Base-by-base conservation (phyloP, 2,888 invertebrate species). In the Plebejus anna region DNA sequence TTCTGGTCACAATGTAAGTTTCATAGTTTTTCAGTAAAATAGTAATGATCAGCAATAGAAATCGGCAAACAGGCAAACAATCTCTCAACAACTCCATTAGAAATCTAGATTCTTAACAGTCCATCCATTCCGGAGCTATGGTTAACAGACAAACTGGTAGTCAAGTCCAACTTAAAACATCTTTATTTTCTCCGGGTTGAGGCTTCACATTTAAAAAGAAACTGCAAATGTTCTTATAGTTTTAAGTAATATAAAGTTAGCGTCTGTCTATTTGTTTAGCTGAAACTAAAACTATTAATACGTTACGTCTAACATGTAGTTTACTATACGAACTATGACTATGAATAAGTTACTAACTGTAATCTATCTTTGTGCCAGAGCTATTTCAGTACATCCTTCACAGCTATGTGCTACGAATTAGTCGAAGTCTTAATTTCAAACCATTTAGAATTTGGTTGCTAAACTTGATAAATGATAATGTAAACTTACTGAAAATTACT, bases 1-100 rank as follows among this genome's bases (percentile, higher is more conserved):
- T 87, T 93, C 80, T 89, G 88, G 84, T 88, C 87, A 76, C 88
- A 90, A 82, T 92, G 94, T 94, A 83, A 92, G 93, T 92, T 78
- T 75, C 55, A 13, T 38, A 70, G 73, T 22, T 70, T 4, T 47
- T 47, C 9, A 42, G 9, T 42, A 32, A 61, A 22, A 28, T 7
- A 61, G 61, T 59, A 59, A 13, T n/a, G 4, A 59, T 13, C 22
- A 22, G n/a, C 51, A 51, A 51, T 51, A 51, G 32, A 32, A 32
- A 22, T 22, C 22, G 22, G 22, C 22, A 22, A 22, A 22, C 22
- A 22, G 32, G 32, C 32, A 32, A 32, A 32, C 32, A 32, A 32
- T 32, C 32, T 32, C 2, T 32, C 32, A 32, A 32, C 32, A 1
- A 32, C 32, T 32, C 32, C 32, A 32, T 2, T 32, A 32, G 32